Evolutionary conservation across 2,113 vertebrate species (phyloP).

Genomic region (Reinhardtius hippoglossoides): DNA sequence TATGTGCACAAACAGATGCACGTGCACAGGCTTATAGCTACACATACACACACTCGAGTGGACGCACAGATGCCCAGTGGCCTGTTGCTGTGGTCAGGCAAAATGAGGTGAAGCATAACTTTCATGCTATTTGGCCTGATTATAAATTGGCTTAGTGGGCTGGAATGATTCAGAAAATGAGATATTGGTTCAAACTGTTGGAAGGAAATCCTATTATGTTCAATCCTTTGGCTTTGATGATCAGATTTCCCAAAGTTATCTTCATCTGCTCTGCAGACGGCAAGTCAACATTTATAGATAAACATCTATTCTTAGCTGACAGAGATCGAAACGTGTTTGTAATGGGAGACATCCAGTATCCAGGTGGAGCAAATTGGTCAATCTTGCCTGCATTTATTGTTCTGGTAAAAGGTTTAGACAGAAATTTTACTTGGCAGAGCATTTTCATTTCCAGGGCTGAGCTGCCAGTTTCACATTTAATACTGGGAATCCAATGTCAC

Average conservation of each 20-base stretch:
- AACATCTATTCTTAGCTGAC: constrained; percentile 50
- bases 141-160: constrained; percentile 10
- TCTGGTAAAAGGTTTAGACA: constrained; percentile 12
- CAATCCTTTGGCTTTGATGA: constrained; percentile 41
- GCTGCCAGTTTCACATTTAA: constrained; percentile 4
- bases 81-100: background rate
- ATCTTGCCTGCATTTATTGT: background rate
- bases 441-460: background rate
- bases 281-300: constrained; percentile 13
- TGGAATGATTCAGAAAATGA: constrained; percentile 34
- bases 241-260: constrained; percentile 25
- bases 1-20: background rate
- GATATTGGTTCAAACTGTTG: constrained; percentile 14
- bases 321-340: constrained; percentile 40
- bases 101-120: background rate
- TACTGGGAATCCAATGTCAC: background rate
- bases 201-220: constrained; percentile 16
- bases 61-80: background rate
- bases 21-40: background rate
- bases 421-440: constrained; percentile 2
- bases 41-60: background rate
- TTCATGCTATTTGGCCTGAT: constrained; percentile 6
- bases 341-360: constrained; percentile 16
- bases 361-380: constrained; percentile 47
- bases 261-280: constrained; percentile 48